These are phyloP conservation scores for Lasiommata megera DNA, from an alignment of 2,888 invertebrate genomes.

Conservation along the genomic window DNA sequence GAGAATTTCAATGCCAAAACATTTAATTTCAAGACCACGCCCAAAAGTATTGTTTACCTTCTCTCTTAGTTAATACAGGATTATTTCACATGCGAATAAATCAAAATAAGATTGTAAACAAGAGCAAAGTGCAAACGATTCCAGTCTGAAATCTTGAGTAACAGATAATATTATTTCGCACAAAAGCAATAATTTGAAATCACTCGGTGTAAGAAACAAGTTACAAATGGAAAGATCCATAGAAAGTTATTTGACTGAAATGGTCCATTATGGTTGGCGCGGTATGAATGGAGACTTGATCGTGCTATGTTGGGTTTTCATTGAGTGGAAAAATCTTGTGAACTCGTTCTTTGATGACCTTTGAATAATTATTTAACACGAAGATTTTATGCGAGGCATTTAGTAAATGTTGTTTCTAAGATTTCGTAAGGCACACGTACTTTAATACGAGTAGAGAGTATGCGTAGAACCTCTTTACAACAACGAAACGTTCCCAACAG, in stretches of 20 bases:
- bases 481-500: too few relatives aligned
- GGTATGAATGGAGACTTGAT: background rate
- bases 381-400: too few relatives aligned
- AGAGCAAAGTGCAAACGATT: background rate
- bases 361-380: too few relatives aligned
- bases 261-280: background rate
- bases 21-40: too few relatives aligned
- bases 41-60: background rate
- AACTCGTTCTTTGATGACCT: background rate
- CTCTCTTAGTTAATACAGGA: background rate
- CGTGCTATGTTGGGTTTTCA: slow-evolving; percentile 9
- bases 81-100: slow-evolving; percentile 1
- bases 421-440: too few relatives aligned
- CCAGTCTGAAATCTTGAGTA: background rate
- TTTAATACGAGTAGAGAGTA: too few relatives aligned
- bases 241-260: slow-evolving; percentile 1
- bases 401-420: too few relatives aligned
- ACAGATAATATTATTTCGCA: background rate
- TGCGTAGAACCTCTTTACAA: too few relatives aligned
- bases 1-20: too few relatives aligned
- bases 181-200: background rate
- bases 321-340: slow-evolving; percentile 3
- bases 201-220: background rate
- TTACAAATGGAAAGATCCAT: background rate
- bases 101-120: background rate